These are phyloP conservation scores for Tetragonula carbonaria DNA, from an alignment of 2,888 invertebrate species.

Conservation along the genomic window DNA sequence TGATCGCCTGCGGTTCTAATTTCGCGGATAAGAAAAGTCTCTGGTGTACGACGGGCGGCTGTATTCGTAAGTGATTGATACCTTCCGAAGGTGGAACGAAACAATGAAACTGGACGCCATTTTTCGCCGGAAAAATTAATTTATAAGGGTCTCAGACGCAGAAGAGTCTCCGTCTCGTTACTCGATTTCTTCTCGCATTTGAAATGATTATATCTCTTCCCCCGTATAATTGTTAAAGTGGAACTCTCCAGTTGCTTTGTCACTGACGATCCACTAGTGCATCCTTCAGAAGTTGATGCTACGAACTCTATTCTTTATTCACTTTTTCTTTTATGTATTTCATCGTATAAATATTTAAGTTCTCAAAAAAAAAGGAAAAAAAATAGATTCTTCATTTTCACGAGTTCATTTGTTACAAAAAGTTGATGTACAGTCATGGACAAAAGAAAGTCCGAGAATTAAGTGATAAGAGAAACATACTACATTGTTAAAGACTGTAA, in stretches of 20 bases:
- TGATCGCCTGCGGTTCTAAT: constrained; percentile 30
- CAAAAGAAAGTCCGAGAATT: neutral
- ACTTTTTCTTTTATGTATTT: neutral
- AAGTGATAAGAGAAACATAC: too few species aligned
- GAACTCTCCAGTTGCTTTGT: too few species aligned
- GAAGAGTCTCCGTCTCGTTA: neutral
- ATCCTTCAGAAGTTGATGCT: neutral
- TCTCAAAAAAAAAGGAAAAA: too few species aligned
- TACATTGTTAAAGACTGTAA: too few species aligned
- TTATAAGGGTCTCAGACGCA: constrained; percentile 8
- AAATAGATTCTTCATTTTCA: neutral
- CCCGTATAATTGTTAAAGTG: neutral
- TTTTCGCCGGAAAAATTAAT: constrained; percentile 27
- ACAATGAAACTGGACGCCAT: constrained; percentile 27
- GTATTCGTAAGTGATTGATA: constrained; percentile 46
- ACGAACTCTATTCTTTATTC: neutral
- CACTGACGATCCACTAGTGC: too few species aligned
- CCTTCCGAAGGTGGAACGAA: constrained; percentile 26
- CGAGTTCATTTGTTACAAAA: neutral
- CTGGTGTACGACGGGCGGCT: constrained; percentile 16
- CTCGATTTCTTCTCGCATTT: neutral
- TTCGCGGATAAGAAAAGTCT: constrained; percentile 49
- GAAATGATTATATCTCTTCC: neutral
- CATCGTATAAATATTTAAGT: too few species aligned
- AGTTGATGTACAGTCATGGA: too few species aligned